These are phyloP conservation scores for Apamea sordens DNA, from an alignment of 2,888 invertebrate genomes.

Conservation along the genomic window DNA sequence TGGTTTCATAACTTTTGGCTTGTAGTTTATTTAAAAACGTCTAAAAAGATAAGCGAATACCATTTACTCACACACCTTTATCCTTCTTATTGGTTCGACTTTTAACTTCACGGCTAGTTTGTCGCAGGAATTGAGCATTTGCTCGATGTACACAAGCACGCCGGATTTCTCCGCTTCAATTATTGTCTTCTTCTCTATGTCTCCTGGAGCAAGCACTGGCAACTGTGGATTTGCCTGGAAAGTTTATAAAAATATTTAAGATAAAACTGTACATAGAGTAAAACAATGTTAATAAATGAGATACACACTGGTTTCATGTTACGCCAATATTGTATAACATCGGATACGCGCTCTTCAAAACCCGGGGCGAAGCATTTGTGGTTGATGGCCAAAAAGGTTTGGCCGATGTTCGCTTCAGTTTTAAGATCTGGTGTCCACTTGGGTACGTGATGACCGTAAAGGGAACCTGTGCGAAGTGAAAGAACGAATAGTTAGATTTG, in stretches of 20 bases:
- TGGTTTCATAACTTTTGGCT: not conserved
- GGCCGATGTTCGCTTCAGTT: constrained; percentile 14
- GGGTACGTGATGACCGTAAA: constrained; percentile 25
- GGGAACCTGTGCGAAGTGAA: constrained; percentile 8
- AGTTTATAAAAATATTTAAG: constrained; percentile 1
- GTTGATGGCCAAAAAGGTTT: constrained; percentile 31
- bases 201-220: constrained; percentile 39
- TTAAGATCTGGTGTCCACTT: not conserved
- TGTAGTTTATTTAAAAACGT: not conserved
- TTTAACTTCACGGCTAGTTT: constrained; percentile 17
- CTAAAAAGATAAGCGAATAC: too few relatives aligned
- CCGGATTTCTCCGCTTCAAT: not conserved
- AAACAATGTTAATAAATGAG: constrained; percentile 3
- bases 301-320: constrained; percentile 32
- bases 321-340: constrained; percentile 28
- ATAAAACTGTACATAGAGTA: not conserved
- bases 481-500: not conserved
- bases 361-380: constrained; percentile 33
- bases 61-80: not conserved
- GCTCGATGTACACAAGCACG: not conserved
- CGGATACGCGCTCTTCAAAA: constrained; percentile 37
- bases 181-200: constrained; percentile 4
- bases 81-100: constrained; percentile 14
- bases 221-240: constrained; percentile 12
- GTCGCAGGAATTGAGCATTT: not conserved